Conservation (phyloP, 2,888 invertebrate species). For the Petrolisthes manimaculis region DNA sequence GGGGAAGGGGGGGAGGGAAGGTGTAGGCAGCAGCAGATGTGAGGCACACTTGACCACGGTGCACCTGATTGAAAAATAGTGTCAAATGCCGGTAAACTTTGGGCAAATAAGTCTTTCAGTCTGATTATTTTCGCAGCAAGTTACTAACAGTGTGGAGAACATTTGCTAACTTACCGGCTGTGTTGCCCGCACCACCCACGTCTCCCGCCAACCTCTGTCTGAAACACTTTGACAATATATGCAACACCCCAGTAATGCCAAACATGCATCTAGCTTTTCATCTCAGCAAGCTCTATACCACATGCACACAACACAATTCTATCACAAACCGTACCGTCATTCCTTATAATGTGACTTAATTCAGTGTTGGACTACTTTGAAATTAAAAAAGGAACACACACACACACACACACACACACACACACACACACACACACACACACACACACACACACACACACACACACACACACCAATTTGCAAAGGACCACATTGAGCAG, state of each 20-base stretch:
- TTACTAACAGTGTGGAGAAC: conserved; percentile 4
- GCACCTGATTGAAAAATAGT: conserved; percentile 1
- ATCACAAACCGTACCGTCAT: background rate
- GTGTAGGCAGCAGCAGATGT: background rate
- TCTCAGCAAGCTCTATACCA: background rate
- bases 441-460: background rate
- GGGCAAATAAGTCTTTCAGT: conserved; percentile 10
- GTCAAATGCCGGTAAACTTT: conserved; percentile 15
- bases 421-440: background rate
- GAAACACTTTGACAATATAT: background rate
- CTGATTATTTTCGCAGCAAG: background rate
- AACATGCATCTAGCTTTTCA: too few species aligned
- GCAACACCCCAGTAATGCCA: background rate
- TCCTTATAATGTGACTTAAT: background rate
- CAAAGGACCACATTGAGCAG: too few species aligned
- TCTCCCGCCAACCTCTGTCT: background rate
- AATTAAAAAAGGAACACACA: background rate
- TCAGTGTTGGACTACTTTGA: too few species aligned
- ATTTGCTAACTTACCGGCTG: background rate
- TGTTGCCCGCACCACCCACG: background rate
- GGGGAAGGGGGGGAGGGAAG: background rate
- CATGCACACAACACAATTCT: background rate
- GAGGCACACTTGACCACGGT: background rate
- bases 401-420: background rate
- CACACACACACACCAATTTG: background rate